Evolutionary conservation across 2,888 invertebrate species (phyloP).

Genomic region (Bimastos eiseni): DNA sequence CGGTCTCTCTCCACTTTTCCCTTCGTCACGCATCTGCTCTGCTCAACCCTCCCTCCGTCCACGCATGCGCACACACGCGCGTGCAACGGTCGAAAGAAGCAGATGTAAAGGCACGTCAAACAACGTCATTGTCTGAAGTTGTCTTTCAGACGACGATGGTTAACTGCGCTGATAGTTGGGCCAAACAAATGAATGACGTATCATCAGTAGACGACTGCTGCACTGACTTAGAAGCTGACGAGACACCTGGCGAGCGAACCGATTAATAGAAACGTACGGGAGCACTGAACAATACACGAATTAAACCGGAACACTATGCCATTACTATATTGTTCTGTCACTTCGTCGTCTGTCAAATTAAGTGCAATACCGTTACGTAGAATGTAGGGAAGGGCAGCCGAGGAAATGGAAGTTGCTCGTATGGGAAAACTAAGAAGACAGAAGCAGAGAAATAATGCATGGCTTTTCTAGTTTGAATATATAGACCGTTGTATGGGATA

Average conservation of each 20-base stretch:
- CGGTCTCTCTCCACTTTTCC: neutral
- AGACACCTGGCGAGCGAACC: neutral
- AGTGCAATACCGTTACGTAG: neutral
- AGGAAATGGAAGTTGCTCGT: neutral
- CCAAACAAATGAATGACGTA: neutral
- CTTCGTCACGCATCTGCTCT: neutral
- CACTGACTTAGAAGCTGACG: neutral
- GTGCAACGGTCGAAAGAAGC: neutral
- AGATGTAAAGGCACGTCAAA: slow-evolving; percentile 1
- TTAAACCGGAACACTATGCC: neutral
- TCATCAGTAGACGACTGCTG: neutral
- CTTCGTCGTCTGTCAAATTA: neutral
- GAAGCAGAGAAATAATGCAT: neutral
- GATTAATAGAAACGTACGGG: slow-evolving; percentile 13
- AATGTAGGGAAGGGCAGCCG: neutral
- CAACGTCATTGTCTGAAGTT: neutral
- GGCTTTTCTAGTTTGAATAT: too few relatives aligned
- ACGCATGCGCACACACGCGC: neutral
- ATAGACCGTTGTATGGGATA: too few relatives aligned
- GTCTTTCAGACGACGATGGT: neutral
- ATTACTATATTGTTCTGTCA: neutral
- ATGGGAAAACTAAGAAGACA: neutral
- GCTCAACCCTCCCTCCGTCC: neutral
- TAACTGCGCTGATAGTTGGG: neutral
- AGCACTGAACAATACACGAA: neutral